Evolutionary conservation across 2,797 vertebrate species (phyloP).

Genomic region (Gymnocypris eckloni): DNA sequence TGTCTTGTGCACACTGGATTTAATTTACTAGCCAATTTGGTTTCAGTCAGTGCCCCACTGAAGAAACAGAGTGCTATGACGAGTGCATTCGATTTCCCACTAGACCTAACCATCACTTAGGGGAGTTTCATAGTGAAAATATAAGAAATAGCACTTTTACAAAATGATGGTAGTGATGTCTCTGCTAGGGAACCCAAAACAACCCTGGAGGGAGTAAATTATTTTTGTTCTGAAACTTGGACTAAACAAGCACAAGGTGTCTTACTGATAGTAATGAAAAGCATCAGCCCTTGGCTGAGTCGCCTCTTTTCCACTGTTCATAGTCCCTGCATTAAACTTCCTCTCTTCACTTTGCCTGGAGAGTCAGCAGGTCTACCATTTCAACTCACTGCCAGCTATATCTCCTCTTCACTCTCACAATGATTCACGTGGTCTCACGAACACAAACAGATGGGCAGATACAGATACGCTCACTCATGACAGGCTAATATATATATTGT

Average conservation of each 20-base stretch:
- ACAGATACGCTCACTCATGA: conserved; percentile 42
- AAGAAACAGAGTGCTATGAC: conserved; percentile 36
- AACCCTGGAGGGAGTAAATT: conserved; percentile 38
- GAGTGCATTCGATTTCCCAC: conserved; percentile 33
- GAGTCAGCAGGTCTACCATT: conserved; percentile 47
- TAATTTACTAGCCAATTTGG: conserved; percentile 51
- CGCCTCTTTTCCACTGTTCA: conserved; percentile 37
- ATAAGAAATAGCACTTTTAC: conserved; percentile 34
- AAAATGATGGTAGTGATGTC: conserved; percentile 41
- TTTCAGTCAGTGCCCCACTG: conserved; percentile 24
- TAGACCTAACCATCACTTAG: conserved; percentile 21
- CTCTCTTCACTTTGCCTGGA: conserved; percentile 20
- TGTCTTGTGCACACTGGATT: conserved; percentile 22
- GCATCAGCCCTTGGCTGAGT: conserved; percentile 46
- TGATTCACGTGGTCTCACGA: conserved; percentile 26
- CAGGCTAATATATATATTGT: conserved; percentile 27
- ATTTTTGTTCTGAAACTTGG: conserved; percentile 47
- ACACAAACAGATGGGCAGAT: conserved; percentile 43
- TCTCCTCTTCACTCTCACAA: conserved; percentile 4
- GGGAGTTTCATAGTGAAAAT: conserved; percentile 46
- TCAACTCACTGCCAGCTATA: conserved; percentile 32
- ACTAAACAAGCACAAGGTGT: conserved; percentile 51
- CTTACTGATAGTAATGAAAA: conserved; percentile 53
- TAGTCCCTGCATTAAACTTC: conserved; percentile 27
- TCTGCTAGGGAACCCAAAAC: conserved; percentile 47